phyloP scores from a whole-genome alignment of 2,888 invertebrate species.

The Eristalinus aeneus region DNA sequence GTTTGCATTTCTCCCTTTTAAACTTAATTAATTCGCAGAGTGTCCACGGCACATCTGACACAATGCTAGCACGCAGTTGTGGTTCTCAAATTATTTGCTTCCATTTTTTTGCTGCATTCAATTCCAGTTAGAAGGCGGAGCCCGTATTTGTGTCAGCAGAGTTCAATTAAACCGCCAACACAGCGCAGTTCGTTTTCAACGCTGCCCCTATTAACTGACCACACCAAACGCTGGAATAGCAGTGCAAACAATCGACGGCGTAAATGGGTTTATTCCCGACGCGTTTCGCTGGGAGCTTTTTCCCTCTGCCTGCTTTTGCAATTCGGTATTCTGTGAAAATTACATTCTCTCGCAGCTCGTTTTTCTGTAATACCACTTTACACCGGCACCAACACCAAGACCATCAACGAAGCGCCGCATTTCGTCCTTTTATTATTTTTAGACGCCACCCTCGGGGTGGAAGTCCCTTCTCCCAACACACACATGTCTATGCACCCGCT shows the following conservation, averaged over 20 bases:
- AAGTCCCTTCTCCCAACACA: slow-evolving; percentile 3
- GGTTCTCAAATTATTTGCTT: neutral
- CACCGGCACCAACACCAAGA: neutral
- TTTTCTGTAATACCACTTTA: neutral
- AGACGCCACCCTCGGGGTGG: neutral
- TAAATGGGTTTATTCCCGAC: neutral
- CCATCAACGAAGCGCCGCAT: neutral
- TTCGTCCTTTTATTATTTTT: neutral
- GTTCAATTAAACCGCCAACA: neutral
- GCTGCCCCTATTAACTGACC: neutral
- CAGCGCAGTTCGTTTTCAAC: neutral
- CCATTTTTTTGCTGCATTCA: neutral
- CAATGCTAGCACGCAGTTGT: neutral
- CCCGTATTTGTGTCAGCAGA: neutral
- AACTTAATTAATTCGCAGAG: neutral
- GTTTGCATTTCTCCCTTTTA: neutral
- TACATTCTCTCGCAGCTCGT: slow-evolving; percentile 4
- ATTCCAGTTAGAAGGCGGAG: neutral
- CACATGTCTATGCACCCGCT: neutral
- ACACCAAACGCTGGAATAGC: neutral
- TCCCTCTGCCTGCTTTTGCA: neutral
- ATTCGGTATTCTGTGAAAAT: slow-evolving; percentile 15
- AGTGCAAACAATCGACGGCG: neutral
- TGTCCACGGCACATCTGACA: neutral
- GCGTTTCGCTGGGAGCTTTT: neutral